Evolutionary conservation across 1,140 invertebrate species (phyloP), one percentile per base, ranked within the genome.

Genomic region (Melanaphis sacchari): DNA sequence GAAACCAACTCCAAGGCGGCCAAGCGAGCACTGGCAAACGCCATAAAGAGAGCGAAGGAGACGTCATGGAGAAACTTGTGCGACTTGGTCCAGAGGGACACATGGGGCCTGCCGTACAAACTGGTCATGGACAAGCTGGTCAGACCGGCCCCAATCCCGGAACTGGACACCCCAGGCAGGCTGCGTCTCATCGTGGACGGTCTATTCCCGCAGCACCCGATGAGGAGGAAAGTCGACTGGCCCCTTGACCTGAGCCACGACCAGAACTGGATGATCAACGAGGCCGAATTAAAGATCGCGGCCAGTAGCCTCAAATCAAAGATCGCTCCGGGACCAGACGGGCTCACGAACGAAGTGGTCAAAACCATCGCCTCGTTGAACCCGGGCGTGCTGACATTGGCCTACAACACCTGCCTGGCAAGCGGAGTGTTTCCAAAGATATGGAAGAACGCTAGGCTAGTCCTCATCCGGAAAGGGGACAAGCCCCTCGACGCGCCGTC

Each of bases 181-280:
- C 31, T 11, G 1, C 26, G 26, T 0, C 85, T 5, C 5, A 88
- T 88, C 8, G 41, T 88, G 0, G 4, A 46, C 8, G 85, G 46
- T 8, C 85, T 88, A 2, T 88, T 88, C 21, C 85, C 85, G 9
- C 24, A 49, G 1, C 43, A 49, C 0, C 85, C 43, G 2, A 4
- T 49, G 1, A 52, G 49, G 5, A 21, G 22, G 4, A 52, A 52
- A 21, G 22, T 52, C 49, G 2, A 52, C 5, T 22, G 15, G 49
- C 49, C 5, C 2, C 0, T 6, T 0, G 8, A 88, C 9, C 7
- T 31, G 15, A 0, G 1, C 6, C 11, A 5, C 49, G 1, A 52
- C 1, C 49, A 15, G 1, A 21, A 26, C 2, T 43, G 18, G 40
- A 8, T 43, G 24, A 41, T 46, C 8, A 22, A 31, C 9, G 26